A percentile compares a stretch with the other conserved stretches of the same genome.
These are phyloP conservation scores for Sphinx pinastri DNA, from an alignment of 2,888 invertebrate genomes.

Conservation along the genomic window DNA sequence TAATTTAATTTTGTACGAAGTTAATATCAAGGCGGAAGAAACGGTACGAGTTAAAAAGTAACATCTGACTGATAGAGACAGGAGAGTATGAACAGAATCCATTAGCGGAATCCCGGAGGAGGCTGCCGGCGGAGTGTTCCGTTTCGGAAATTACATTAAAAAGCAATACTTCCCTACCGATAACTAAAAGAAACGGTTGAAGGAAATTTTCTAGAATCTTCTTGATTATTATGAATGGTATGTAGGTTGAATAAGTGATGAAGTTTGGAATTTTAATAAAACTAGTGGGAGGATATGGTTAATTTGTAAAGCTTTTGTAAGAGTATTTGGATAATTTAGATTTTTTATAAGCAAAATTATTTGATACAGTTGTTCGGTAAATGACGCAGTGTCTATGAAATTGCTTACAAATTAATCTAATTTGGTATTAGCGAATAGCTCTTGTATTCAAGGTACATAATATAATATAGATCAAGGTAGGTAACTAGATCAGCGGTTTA, in stretches of 20 bases:
- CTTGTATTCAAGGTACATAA: too few relatives aligned
- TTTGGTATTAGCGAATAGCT: too few relatives aligned
- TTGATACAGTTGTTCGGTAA: too few relatives aligned
- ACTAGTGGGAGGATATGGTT: too few relatives aligned
- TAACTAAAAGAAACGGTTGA: slow-evolving; percentile 63
- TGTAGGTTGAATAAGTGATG: neutral
- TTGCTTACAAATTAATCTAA: too few relatives aligned
- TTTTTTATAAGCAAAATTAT: too few relatives aligned
- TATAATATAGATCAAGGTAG: too few relatives aligned
- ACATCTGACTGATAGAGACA: slow-evolving; percentile 57
- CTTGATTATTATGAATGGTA: slow-evolving; percentile 2
- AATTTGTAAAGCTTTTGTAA: too few relatives aligned
- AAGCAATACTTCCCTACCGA: slow-evolving; percentile 73
- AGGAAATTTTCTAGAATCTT: slow-evolving; percentile 47
- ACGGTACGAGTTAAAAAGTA: slow-evolving; percentile 44
- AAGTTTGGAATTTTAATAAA: too few relatives aligned
- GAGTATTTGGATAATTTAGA: too few relatives aligned
- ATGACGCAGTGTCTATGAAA: too few relatives aligned
- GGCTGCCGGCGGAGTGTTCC: slow-evolving; percentile 59
- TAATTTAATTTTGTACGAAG: slow-evolving; percentile 25
- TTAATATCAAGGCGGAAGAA: slow-evolving; percentile 32
- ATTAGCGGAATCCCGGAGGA: slow-evolving; percentile 72
- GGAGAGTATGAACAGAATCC: slow-evolving; percentile 74
- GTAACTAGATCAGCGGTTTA: too few relatives aligned
- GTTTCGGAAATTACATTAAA: slow-evolving; percentile 82